phyloP scores from a whole-genome alignment of 2,113 vertebrate genomes.

The Murina feae region DNA sequence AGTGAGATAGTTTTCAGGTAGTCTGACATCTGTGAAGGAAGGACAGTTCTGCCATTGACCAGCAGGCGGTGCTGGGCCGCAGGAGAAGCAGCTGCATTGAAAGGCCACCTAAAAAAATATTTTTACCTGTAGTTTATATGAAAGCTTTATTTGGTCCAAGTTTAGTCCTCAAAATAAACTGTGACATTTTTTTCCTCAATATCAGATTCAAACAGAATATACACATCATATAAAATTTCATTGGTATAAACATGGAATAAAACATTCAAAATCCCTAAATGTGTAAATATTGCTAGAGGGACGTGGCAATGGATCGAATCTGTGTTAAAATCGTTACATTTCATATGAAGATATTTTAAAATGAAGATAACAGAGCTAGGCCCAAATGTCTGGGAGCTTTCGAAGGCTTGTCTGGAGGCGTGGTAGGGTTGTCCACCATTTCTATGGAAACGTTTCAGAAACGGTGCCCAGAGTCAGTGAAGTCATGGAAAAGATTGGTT shows the following conservation, averaged over 20 bases:
- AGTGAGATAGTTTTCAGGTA: not conserved
- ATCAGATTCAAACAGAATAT: not conserved
- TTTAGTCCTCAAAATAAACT: conserved; percentile 47
- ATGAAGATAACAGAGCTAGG: not conserved
- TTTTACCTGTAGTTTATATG: not conserved
- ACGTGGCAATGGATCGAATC: not conserved
- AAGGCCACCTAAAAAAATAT: not conserved
- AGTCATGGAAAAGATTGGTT: not conserved
- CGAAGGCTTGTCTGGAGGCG: not conserved
- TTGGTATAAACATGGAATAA: conserved; percentile 33
- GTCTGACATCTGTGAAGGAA: not conserved
- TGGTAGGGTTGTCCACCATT: not conserved
- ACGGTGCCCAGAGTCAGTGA: not conserved
- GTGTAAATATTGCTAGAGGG: not conserved
- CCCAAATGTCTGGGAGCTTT: not conserved
- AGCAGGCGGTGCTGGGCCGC: conserved; percentile 71
- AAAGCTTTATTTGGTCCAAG: conserved; percentile 54
- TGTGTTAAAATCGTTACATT: not conserved
- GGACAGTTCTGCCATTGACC: conserved; percentile 62
- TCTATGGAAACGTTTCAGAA: not conserved
- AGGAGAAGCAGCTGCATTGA: not conserved
- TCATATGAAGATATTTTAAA: not conserved
- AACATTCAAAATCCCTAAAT: not conserved
- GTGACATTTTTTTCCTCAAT: conserved; percentile 41
- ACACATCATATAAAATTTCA: conserved; percentile 24